Percentiles rank a stretch among this genome's conserved stretches.
phyloP scores from a whole-genome alignment of 2,888 invertebrate species.

The Lasioglossum figueresi region DNA sequence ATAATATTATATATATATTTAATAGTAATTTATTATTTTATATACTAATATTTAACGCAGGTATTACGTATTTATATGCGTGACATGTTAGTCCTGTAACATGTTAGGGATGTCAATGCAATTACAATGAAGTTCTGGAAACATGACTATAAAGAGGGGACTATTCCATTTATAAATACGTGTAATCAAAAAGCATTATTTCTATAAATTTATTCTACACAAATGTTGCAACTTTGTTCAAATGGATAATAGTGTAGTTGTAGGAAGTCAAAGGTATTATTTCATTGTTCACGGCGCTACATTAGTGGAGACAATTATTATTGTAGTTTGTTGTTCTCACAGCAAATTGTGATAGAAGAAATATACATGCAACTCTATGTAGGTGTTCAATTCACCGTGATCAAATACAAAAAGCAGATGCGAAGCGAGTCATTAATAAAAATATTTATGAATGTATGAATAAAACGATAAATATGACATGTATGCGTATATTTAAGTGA shows the following conservation, averaged over 20 bases:
- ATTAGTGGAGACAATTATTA: neutral
- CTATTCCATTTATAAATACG: neutral
- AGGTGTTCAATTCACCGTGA: neutral
- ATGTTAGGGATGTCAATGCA: neutral
- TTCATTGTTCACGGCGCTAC: neutral
- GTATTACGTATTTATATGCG: neutral
- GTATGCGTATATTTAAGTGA: neutral
- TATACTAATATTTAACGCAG: neutral
- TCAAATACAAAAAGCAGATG: neutral
- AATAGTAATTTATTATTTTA: neutral
- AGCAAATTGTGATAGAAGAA: neutral
- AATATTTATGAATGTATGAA: neutral
- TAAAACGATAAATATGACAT: neutral
- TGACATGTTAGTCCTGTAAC: neutral
- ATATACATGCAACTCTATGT: conserved; percentile 11
- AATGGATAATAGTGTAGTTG: neutral
- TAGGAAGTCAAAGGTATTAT: neutral
- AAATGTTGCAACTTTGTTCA: neutral
- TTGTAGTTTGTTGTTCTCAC: neutral
- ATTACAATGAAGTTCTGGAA: neutral
- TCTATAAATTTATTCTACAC: neutral
- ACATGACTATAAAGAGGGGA: neutral
- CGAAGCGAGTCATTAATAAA: neutral
- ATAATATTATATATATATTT: neutral
- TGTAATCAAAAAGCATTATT: neutral